Evolutionary conservation across 2,888 invertebrate species (phyloP).

Genomic region (Ormyrus rosae): DNA sequence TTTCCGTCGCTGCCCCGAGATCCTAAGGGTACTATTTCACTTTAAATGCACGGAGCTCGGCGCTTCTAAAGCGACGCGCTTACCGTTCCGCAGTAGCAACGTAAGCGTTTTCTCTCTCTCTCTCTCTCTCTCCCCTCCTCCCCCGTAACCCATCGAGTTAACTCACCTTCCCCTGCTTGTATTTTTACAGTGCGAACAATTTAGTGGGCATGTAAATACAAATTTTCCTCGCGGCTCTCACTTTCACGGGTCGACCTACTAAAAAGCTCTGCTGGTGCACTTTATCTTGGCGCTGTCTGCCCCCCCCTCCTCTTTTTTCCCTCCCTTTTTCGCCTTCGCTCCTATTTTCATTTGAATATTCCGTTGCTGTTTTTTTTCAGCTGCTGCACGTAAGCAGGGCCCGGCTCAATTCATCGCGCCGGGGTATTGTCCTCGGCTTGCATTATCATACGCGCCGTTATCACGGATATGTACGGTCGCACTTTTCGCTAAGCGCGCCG

Average conservation of each 20-base stretch:
- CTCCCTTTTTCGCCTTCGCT: not conserved
- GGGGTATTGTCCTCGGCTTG: conserved; percentile 28
- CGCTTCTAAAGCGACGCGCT: conserved; percentile 33
- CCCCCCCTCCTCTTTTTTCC: not conserved
- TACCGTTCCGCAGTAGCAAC: conserved; percentile 47
- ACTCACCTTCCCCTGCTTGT: conserved; percentile 30
- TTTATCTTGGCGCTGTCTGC: conserved; percentile 11
- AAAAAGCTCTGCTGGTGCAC: not conserved
- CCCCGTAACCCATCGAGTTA: conserved; percentile 25
- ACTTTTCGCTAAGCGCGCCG: not conserved
- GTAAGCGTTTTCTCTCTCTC: conserved; percentile 38
- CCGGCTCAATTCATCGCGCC: conserved; percentile 11
- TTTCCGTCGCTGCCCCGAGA: not conserved
- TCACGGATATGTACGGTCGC: not conserved
- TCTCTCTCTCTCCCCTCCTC: conserved; percentile 11
- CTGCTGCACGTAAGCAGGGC: not conserved
- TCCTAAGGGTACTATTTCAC: conserved; percentile 47
- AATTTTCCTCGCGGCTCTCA: conserved; percentile 24
- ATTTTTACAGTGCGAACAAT: conserved; percentile 37
- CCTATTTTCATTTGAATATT: conserved; percentile 7
- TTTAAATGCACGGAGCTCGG: conserved; percentile 38
- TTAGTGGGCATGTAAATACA: conserved; percentile 45
- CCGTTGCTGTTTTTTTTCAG: not conserved
- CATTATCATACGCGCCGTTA: conserved; percentile 26
- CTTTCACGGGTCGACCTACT: conserved; percentile 23